phyloP scores from a whole-genome alignment of 1,140 invertebrate genomes.

The Euura lappo region DNA sequence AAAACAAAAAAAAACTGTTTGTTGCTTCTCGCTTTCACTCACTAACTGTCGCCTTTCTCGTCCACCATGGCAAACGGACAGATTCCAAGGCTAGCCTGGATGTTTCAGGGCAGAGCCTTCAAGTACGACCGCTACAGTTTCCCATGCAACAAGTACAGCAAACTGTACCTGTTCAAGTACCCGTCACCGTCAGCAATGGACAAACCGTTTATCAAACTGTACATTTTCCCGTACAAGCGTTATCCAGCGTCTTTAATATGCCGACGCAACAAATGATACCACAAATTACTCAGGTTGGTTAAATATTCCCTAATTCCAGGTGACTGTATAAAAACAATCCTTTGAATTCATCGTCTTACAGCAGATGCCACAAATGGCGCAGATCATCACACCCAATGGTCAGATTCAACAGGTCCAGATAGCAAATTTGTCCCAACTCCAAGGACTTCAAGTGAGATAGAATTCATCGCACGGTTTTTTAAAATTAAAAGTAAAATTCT shows the following conservation, averaged over 20 bases:
- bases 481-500: background rate
- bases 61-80: constrained; percentile 31
- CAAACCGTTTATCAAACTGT: constrained; percentile 94
- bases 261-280: constrained; percentile 75
- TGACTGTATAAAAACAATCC: no score
- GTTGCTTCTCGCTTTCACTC: constrained; percentile 19
- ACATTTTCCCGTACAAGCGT: constrained; percentile 85
- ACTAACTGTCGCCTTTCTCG: constrained; percentile 14
- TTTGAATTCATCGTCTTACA: constrained; percentile 30
- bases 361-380: constrained; percentile 74
- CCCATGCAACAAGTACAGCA: constrained; percentile 74
- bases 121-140: constrained; percentile 77
- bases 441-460: constrained; percentile 58
- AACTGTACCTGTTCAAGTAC: constrained; percentile 90
- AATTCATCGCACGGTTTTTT: background rate
- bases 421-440: constrained; percentile 67
- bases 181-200: constrained; percentile 86
- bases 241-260: constrained; percentile 64
- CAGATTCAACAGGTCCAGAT: constrained; percentile 88
- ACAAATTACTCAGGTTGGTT: constrained; percentile 69
- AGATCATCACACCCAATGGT: constrained; percentile 84
- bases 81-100: constrained; percentile 37
- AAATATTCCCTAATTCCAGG: background rate
- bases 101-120: constrained; percentile 75
- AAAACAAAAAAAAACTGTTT: background rate